These are phyloP conservation scores for Xiphophorus couchianus DNA, from an alignment of 2,113 vertebrate genomes.

Conservation along the genomic window DNA sequence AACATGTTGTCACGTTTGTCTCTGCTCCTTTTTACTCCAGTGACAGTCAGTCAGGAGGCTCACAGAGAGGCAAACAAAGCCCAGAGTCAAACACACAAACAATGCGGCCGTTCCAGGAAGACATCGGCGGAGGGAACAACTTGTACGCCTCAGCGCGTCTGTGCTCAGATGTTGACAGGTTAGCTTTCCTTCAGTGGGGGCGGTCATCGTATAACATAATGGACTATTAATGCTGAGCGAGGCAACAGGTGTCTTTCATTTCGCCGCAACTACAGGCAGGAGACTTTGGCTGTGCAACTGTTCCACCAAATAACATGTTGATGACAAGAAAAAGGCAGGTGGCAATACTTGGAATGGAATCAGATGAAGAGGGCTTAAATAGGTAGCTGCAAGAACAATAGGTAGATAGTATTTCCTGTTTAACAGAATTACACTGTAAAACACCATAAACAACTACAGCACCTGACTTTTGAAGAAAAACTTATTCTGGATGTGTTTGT, in stretches of 20 bases:
- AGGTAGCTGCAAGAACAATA: neutral
- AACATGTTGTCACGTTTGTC: slow-evolving; percentile 12
- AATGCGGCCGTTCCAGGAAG: slow-evolving; percentile 34
- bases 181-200: slow-evolving; percentile 61
- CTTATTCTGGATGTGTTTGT: slow-evolving; percentile 1
- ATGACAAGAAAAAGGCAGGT: slow-evolving; percentile 22
- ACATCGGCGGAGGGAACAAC: slow-evolving; percentile 38
- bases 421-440: neutral
- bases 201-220: slow-evolving; percentile 74
- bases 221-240: slow-evolving; percentile 73
- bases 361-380: slow-evolving; percentile 6
- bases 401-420: neutral
- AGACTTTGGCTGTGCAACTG: slow-evolving; percentile 20
- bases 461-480: slow-evolving; percentile 13
- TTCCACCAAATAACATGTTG: slow-evolving; percentile 34
- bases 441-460: neutral
- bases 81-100: slow-evolving; percentile 39
- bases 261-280: slow-evolving; percentile 29
- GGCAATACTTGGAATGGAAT: slow-evolving; percentile 5
- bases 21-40: slow-evolving; percentile 31
- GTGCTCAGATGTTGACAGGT: slow-evolving; percentile 62
- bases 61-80: slow-evolving; percentile 32
- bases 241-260: slow-evolving; percentile 62
- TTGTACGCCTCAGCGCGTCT: slow-evolving; percentile 26
- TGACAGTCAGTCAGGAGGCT: slow-evolving; percentile 16